Conservation (phyloP, 2,888 invertebrate genomes). For the Sarcophaga subvicina region DNA sequence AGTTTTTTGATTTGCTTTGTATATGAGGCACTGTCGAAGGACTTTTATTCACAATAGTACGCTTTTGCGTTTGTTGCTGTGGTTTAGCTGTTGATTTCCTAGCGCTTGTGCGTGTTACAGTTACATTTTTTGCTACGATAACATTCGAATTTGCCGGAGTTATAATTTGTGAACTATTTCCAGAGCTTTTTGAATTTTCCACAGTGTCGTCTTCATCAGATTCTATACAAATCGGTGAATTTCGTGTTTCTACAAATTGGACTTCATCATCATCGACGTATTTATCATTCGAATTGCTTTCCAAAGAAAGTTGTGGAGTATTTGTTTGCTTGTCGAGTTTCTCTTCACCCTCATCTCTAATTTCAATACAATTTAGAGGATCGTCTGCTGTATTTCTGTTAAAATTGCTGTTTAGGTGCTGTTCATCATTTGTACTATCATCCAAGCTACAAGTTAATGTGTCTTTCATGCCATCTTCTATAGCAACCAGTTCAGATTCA, state of each 20-base stretch:
- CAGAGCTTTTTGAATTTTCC: conserved; percentile 10
- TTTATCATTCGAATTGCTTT: conserved; percentile 30
- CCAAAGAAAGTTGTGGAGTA: background rate
- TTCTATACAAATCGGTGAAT: conserved; percentile 74
- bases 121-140: conserved; percentile 53
- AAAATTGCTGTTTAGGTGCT: conserved; percentile 35
- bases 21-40: conserved; percentile 32
- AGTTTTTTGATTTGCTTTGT: conserved; percentile 57
- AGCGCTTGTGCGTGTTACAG: conserved; percentile 62
- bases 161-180: conserved; percentile 16
- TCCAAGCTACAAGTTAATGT: background rate
- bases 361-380: conserved; percentile 59
- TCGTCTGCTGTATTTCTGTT: conserved; percentile 45
- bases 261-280: conserved; percentile 73
- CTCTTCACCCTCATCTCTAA: background rate
- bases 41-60: background rate
- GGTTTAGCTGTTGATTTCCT: conserved; percentile 62
- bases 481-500: conserved; percentile 52
- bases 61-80: conserved; percentile 45
- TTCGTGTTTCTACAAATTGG: conserved; percentile 72
- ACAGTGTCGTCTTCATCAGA: conserved; percentile 72
- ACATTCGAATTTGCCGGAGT: conserved; percentile 37
- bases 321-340: background rate
- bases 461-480: conserved; percentile 48
- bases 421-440: conserved; percentile 27